Conservation (phyloP, 2,888 invertebrate species). For the Stegana nigrithorax region DNA sequence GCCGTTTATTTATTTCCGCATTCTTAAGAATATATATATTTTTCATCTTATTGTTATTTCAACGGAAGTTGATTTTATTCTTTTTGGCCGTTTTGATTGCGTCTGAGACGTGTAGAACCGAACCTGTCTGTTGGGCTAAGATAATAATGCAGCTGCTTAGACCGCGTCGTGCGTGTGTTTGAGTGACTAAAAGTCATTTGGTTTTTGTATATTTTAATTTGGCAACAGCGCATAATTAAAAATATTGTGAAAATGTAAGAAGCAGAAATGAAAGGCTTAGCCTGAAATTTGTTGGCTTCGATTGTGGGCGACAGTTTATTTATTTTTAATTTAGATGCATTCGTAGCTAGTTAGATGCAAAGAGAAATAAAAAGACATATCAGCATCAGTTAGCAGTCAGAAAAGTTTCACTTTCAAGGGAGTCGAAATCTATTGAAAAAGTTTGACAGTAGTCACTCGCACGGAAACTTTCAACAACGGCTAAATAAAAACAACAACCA, state of each 20-base stretch:
- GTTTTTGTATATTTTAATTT: conserved; percentile 48
- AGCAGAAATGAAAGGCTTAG: no score
- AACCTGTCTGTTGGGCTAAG: neutral
- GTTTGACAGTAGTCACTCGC: conserved; percentile 62
- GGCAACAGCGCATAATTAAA: conserved; percentile 51
- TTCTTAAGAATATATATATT: conserved; percentile 45
- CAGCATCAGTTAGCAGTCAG: conserved; percentile 37
- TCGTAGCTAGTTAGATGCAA: no score
- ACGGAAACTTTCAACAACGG: conserved; percentile 61
- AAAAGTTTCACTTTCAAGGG: conserved; percentile 41
- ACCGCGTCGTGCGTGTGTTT: no score
- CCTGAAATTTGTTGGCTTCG: no score
- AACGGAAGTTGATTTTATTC: conserved; percentile 46
- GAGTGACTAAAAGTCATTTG: conserved; percentile 24
- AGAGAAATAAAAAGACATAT: conserved; percentile 20
- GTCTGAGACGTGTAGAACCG: neutral
- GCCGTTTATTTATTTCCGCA: conserved; percentile 68
- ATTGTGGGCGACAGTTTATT: no score
- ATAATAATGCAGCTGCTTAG: neutral
- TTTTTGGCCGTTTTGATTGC: neutral
- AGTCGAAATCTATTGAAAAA: conserved; percentile 48
- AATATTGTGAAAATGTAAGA: conserved; percentile 18
- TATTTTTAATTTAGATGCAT: no score
- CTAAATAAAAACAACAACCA: conserved; percentile 26
- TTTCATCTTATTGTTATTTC: conserved; percentile 52